phyloP scores from a whole-genome alignment of 2,113 vertebrate species.

The Oenanthe oenanthe region DNA sequence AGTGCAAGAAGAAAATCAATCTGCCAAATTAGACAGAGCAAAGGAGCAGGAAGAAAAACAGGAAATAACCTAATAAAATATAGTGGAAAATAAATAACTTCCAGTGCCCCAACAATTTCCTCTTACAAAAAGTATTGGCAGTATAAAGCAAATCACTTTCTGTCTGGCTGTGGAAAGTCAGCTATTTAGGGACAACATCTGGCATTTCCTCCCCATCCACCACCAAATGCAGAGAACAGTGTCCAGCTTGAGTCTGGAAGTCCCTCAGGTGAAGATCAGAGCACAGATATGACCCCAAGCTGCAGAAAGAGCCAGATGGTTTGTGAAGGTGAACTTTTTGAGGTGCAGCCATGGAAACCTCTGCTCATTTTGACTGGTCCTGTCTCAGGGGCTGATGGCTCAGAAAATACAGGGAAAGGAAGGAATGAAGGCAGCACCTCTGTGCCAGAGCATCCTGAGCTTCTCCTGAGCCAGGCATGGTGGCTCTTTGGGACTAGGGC shows the following conservation, averaged over 20 bases:
- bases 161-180: conserved; percentile 23
- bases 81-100: conserved; percentile 68
- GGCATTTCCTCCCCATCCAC: not conserved
- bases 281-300: not conserved
- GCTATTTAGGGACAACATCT: not conserved
- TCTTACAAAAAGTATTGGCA: conserved; percentile 47
- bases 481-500: not conserved
- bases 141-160: conserved; percentile 23
- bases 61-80: conserved; percentile 68
- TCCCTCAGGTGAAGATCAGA: not conserved
- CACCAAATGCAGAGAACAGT: not conserved
- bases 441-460: not conserved
- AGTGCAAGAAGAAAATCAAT: conserved; percentile 62
- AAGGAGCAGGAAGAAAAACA: conserved; percentile 69
- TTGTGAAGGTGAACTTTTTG: not conserved
- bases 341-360: not conserved
- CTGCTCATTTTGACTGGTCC: not conserved
- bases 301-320: not conserved
- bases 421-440: not conserved
- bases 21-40: conserved; percentile 64
- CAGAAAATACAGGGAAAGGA: not conserved
- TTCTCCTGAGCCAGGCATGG: not conserved
- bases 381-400: not conserved
- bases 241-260: not conserved
- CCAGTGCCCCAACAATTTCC: conserved; percentile 64